These are phyloP conservation scores for Amitus sp. DNA, from an alignment of 2,888 invertebrate genomes.

Conservation along the genomic window DNA sequence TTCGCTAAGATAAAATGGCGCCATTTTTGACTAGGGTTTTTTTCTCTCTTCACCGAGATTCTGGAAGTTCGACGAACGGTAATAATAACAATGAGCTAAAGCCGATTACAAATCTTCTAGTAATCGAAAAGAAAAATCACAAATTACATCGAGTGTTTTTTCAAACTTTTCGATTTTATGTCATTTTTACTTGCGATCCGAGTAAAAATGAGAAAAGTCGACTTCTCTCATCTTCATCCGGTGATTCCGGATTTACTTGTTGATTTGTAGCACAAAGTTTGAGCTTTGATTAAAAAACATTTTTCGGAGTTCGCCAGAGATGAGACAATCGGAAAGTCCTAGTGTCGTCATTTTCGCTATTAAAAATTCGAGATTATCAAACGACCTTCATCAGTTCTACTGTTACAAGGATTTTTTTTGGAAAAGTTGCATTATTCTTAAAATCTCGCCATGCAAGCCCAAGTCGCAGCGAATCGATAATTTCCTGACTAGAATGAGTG, in stretches of 20 bases:
- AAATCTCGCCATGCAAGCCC: slow-evolving; percentile 4
- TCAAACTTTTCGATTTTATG: background rate
- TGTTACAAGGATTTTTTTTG: background rate
- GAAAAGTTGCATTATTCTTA: slow-evolving; percentile 4
- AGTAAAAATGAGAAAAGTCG: no score
- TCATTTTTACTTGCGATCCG: no score
- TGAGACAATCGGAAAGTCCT: background rate
- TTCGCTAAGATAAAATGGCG: background rate
- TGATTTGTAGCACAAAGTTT: background rate
- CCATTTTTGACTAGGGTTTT: background rate
- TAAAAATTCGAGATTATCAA: background rate
- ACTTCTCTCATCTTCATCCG: no score
- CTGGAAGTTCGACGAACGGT: background rate
- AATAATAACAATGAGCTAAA: background rate
- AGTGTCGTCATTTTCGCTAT: background rate
- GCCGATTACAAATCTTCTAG: background rate
- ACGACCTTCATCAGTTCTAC: background rate
- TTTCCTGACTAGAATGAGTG: slow-evolving; percentile 34
- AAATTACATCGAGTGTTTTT: no score
- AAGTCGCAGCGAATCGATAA: slow-evolving; percentile 3
- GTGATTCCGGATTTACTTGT: background rate
- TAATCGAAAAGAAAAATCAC: background rate
- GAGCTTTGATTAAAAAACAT: slow-evolving; percentile 5
- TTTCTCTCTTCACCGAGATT: background rate
- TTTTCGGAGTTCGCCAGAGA: background rate